Percentiles rank a stretch among this genome's conserved stretches.
These are phyloP conservation scores for Mythimna vitellina DNA, from an alignment of 2,888 invertebrate species.

Conservation along the genomic window DNA sequence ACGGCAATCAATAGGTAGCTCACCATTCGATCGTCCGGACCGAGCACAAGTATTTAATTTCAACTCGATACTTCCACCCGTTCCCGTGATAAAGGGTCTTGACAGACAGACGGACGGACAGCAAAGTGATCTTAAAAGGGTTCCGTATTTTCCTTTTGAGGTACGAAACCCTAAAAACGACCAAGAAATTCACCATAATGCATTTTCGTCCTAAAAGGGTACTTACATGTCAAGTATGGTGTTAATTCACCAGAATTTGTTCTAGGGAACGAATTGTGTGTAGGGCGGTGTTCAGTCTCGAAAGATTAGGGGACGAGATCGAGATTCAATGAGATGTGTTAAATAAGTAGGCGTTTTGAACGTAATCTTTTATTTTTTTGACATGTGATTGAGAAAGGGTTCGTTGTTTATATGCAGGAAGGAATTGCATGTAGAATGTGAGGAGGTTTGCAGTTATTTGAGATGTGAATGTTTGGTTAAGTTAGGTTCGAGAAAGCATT, in stretches of 20 bases:
- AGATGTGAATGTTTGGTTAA: neutral
- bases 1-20: no score
- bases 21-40: no score
- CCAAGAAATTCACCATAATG: conserved; percentile 6
- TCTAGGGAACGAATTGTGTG: conserved; percentile 51
- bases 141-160: no score
- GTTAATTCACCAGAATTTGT: conserved; percentile 71
- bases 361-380: conserved; percentile 55
- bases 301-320: conserved; percentile 45
- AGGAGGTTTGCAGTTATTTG: conserved; percentile 4
- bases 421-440: neutral
- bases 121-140: no score
- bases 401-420: conserved; percentile 26
- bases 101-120: no score
- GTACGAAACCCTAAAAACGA: no score
- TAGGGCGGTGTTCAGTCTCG: conserved; percentile 45
- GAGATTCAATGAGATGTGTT: conserved; percentile 51
- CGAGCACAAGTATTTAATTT: no score
- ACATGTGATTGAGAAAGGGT: conserved; percentile 51
- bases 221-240: conserved; percentile 72
- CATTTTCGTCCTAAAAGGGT: conserved; percentile 12
- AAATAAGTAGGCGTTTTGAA: conserved; percentile 48
- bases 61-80: no score
- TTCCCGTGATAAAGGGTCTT: no score
- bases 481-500: neutral